A percentile compares a stretch with the other conserved stretches of the same genome.
These are phyloP conservation scores for Petrocephalus zakoni DNA, from an alignment of 2,113 vertebrate species.

Conservation along the genomic window DNA sequence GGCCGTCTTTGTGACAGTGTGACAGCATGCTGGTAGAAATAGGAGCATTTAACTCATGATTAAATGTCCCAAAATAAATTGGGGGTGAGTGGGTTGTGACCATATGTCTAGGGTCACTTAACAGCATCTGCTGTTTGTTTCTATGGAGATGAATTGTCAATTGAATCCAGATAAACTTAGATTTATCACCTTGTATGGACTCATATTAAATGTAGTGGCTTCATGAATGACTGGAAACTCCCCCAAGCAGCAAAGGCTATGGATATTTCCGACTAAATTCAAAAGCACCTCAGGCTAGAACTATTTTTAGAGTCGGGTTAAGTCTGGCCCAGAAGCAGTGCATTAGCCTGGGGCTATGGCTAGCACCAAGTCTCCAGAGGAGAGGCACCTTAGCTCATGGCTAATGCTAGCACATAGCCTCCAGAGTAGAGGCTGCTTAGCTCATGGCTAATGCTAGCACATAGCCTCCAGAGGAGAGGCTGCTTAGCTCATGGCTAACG, in stretches of 20 bases:
- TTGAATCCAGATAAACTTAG: background rate
- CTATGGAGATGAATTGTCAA: background rate
- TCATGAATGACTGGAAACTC: background rate
- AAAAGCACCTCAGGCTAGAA: background rate
- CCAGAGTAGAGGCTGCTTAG: background rate
- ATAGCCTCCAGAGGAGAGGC: background rate
- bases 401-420: background rate
- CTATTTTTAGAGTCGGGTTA: background rate
- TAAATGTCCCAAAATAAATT: background rate
- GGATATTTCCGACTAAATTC: background rate
- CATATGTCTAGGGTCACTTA: background rate
- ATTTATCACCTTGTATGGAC: constrained; percentile 33
- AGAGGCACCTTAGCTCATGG: background rate
- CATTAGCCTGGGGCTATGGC: background rate
- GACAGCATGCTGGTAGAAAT: background rate
- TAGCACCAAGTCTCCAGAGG: background rate
- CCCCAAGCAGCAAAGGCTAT: background rate
- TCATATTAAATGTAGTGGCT: constrained; percentile 14
- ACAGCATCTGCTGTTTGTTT: constrained; percentile 3
- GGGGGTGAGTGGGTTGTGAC: background rate
- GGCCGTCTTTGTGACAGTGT: background rate
- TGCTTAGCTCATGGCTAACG: background rate
- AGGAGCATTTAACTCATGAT: background rate
- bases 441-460: background rate
- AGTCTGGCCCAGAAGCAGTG: background rate